Evolutionary conservation across 2,888 invertebrate species (phyloP).

Genomic region (Sympetrum striolatum): DNA sequence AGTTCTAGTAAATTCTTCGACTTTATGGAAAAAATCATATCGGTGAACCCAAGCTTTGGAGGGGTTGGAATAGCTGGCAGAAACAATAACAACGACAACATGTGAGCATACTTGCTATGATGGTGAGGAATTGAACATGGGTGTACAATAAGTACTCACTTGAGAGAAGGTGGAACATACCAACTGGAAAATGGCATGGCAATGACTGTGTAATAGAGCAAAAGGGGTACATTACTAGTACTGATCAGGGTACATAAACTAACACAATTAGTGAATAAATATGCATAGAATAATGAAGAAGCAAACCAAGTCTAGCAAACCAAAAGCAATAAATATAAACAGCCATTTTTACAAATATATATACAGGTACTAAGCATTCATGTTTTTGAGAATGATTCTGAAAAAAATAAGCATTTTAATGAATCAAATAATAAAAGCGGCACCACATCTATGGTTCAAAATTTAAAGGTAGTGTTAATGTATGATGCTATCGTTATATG

Average conservation of each 20-base stretch:
- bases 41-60: slow-evolving; percentile 47
- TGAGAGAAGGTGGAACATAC: neutral
- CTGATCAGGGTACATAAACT: neutral
- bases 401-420: too few relatives aligned
- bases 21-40: slow-evolving; percentile 52
- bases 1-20: slow-evolving; percentile 59
- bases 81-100: slow-evolving; percentile 42
- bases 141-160: neutral
- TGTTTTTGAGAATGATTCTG: neutral
- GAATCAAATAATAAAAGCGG: too few relatives aligned
- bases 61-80: slow-evolving; percentile 45
- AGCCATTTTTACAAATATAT: neutral
- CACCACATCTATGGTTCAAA: too few relatives aligned
- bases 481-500: too few relatives aligned
- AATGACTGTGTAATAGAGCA: neutral
- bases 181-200: neutral
- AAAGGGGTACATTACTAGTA: neutral
- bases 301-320: neutral
- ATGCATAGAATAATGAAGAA: neutral
- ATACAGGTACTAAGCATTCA: neutral
- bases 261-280: neutral
- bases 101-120: neutral
- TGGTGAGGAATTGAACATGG: neutral
- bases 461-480: too few relatives aligned
- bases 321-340: neutral